Percentiles rank a stretch among this genome's conserved stretches.
Conservation (phyloP, 2,113 vertebrate species). For the Mystacornis crossleyi region DNA sequence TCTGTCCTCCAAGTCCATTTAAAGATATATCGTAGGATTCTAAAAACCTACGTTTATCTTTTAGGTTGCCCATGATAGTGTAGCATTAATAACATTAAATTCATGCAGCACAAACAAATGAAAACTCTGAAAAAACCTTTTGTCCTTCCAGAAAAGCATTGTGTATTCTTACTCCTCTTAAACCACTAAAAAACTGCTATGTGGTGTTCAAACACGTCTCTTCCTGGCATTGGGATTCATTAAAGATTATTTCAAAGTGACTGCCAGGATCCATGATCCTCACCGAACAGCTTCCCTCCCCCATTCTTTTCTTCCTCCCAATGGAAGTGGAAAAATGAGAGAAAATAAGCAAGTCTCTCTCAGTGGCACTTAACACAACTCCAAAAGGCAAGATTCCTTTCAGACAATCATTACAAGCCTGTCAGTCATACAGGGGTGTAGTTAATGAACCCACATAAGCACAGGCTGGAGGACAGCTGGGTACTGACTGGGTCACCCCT, state of each 20-base stretch:
- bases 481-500: neutral
- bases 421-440: neutral
- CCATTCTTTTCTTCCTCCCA: neutral
- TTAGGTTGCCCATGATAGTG: neutral
- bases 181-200: neutral
- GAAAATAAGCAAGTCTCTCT: neutral
- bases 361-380: neutral
- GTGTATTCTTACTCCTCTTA: neutral
- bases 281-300: neutral
- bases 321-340: neutral
- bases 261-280: fast-evolving
- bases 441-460: neutral
- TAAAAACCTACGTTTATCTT: neutral
- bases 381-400: neutral
- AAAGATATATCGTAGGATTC: neutral
- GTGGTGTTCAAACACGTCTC: neutral
- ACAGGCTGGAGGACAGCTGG: neutral
- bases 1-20: neutral
- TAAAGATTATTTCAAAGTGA: neutral
- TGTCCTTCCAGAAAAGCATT: neutral
- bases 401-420: neutral
- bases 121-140: neutral
- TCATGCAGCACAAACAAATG: neutral
- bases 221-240: neutral
- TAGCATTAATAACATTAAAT: neutral